Percentiles rank a stretch among this genome's conserved stretches.
Conservation (phyloP, 1,140 invertebrate genomes). For the Polypedilum pembai region DNA sequence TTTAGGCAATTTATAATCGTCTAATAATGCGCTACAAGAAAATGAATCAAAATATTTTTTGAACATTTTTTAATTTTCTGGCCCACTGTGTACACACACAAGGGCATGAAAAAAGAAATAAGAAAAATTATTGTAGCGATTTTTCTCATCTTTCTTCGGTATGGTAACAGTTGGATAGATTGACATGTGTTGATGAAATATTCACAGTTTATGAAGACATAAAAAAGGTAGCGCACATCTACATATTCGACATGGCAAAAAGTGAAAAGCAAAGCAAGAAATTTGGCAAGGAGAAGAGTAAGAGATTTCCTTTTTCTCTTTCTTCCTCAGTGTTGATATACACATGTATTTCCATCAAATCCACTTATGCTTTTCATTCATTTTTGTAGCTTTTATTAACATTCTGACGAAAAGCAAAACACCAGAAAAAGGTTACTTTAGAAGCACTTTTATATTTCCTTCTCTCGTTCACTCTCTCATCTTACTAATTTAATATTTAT, state of each 20-base stretch:
- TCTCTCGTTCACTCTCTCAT: too few species aligned
- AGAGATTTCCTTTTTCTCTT: background rate
- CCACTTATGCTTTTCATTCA: slow-evolving; percentile 12
- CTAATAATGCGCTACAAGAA: too few species aligned
- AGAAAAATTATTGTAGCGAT: background rate
- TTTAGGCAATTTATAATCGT: too few species aligned
- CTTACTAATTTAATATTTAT: slow-evolving; percentile 14
- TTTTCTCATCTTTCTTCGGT: background rate
- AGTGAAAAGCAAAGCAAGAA: too few species aligned
- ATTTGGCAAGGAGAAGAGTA: too few species aligned
- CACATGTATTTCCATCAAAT: background rate
- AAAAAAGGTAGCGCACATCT: slow-evolving; percentile 24
- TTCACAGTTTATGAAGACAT: slow-evolving; percentile 28
- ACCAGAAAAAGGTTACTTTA: background rate
- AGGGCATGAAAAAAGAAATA: background rate
- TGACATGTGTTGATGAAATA: slow-evolving; percentile 28
- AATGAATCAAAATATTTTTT: too few species aligned
- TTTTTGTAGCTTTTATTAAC: background rate
- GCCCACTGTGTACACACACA: too few species aligned
- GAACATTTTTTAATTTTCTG: too few species aligned
- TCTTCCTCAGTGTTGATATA: background rate
- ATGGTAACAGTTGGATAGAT: slow-evolving; percentile 23
- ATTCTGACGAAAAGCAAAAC: background rate
- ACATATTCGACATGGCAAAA: background rate
- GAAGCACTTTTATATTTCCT: too few species aligned